Conservation (phyloP, 2,113 vertebrate genomes). For the Crotophaga sulcirostris region DNA sequence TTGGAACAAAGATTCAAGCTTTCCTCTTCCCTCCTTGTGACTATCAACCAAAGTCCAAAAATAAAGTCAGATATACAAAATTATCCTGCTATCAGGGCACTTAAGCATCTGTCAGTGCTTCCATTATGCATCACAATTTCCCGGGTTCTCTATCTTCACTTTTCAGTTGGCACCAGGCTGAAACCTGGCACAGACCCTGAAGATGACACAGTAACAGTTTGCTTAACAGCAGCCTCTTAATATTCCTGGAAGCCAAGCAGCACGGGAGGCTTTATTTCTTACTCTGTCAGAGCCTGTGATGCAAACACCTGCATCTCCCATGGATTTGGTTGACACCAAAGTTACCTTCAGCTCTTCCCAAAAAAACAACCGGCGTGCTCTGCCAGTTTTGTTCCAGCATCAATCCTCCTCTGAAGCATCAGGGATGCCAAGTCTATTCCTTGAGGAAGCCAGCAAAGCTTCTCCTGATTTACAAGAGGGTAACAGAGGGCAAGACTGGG, state of each 20-base stretch:
- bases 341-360: not conserved
- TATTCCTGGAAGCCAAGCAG: not conserved
- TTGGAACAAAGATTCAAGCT: slow-evolving; percentile 24
- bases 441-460: not conserved
- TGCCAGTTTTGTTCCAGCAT: not conserved
- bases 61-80: slow-evolving; percentile 13
- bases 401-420: not conserved
- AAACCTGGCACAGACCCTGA: not conserved
- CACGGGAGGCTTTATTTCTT: not conserved
- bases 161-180: slow-evolving; percentile 29
- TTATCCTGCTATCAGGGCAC: slow-evolving; percentile 19
- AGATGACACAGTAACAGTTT: not conserved
- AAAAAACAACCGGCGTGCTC: not conserved
- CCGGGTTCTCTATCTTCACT: slow-evolving; percentile 24
- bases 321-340: rapidly evolving
- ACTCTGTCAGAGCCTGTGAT: not conserved
- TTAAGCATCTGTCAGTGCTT: slow-evolving; percentile 19
- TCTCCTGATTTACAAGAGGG: not conserved
- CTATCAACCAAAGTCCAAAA: slow-evolving; percentile 41
- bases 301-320: not conserved
- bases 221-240: slow-evolving; percentile 8
- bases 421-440: not conserved
- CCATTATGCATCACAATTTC: not conserved
- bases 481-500: not conserved
- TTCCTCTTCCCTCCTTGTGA: not conserved